These are phyloP conservation scores for Neolamprologus falcicula DNA, from an alignment of 2,113 vertebrate species.

Conservation along the genomic window DNA sequence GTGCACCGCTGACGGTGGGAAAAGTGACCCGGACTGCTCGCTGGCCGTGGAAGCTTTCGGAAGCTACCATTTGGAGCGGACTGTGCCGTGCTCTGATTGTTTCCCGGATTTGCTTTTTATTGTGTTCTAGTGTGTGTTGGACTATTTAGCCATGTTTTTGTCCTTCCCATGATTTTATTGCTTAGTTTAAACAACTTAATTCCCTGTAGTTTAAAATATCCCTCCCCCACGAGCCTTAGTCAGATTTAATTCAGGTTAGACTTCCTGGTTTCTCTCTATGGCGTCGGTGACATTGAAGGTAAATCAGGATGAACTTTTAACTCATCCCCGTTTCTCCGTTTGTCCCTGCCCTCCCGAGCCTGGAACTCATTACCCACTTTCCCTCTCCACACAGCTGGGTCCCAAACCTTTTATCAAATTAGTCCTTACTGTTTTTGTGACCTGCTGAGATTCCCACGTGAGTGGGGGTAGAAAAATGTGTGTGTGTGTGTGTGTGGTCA, in stretches of 20 bases:
- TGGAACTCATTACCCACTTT: constrained; percentile 2
- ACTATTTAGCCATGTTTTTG: background rate
- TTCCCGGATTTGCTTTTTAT: background rate
- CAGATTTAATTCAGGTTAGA: background rate
- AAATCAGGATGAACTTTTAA: background rate
- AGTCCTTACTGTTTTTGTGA: background rate
- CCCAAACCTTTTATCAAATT: background rate
- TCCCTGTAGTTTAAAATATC: background rate
- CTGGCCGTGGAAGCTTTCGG: background rate
- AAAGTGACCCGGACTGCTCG: background rate
- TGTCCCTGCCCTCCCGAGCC: background rate
- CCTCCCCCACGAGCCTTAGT: background rate
- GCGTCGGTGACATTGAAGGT: background rate
- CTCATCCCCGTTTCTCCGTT: background rate
- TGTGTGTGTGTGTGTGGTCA: constrained; percentile 1
- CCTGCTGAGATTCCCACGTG: background rate
- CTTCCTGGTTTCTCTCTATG: background rate
- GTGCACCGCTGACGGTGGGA: background rate
- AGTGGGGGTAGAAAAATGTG: background rate
- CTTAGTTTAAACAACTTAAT: background rate
- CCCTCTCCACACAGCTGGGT: background rate
- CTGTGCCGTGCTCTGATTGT: background rate
- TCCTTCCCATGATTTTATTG: background rate
- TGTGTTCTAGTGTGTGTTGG: background rate
- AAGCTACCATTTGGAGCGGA: background rate